phyloP scores from a whole-genome alignment of 2,113 vertebrate species.

The Neofelis nebulosa region DNA sequence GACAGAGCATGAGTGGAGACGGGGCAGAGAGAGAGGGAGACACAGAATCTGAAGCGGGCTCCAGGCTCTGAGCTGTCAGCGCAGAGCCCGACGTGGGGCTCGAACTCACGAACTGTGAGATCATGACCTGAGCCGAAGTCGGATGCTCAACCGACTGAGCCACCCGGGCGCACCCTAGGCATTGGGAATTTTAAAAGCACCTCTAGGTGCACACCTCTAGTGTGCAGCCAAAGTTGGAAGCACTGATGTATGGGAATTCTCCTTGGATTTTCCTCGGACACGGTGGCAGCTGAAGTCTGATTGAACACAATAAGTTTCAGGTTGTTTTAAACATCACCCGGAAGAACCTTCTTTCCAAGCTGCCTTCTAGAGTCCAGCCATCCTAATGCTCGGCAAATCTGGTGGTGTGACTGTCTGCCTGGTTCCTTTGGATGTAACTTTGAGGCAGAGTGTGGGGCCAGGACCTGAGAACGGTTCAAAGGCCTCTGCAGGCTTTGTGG shows the following conservation, averaged over 20 bases:
- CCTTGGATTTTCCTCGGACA: neutral
- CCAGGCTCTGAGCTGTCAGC: too few species aligned
- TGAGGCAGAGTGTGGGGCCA: neutral
- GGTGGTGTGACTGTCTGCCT: neutral
- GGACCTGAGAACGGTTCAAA: neutral
- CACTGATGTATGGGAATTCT: neutral
- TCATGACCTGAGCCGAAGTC: too few species aligned
- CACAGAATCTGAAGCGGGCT: too few species aligned
- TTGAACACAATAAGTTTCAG: neutral
- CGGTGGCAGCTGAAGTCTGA: neutral
- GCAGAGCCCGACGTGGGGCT: too few species aligned
- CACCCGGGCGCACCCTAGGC: too few species aligned
- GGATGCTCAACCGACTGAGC: too few species aligned
- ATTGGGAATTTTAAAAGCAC: neutral
- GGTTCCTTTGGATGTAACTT: neutral
- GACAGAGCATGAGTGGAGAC: too few species aligned
- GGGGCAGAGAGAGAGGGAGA: too few species aligned
- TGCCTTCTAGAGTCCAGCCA: neutral
- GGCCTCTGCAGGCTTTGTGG: neutral
- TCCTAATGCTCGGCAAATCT: rapidly evolving
- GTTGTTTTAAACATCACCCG: neutral
- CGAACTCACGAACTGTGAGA: too few species aligned
- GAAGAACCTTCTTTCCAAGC: neutral
- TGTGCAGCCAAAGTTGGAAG: neutral
- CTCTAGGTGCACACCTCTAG: neutral